phyloP scores from a whole-genome alignment of 2,888 invertebrate genomes.

The Acleris holmiana region DNA sequence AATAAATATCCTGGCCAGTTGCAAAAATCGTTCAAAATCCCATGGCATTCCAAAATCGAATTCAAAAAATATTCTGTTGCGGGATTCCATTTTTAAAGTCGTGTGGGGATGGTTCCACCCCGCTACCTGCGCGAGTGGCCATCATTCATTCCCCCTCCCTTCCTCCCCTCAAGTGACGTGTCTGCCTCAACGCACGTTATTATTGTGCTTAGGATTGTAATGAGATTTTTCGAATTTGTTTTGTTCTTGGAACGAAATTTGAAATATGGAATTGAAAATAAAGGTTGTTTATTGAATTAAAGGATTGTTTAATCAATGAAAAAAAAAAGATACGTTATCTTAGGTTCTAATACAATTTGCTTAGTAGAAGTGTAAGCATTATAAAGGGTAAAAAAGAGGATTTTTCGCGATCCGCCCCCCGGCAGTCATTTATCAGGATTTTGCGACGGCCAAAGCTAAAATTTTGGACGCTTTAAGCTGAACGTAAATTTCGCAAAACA shows the following conservation, averaged over 20 bases:
- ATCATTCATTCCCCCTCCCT: conserved; percentile 55
- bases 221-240: conserved; percentile 7
- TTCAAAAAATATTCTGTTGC: conserved; percentile 33
- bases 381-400: conserved; percentile 63
- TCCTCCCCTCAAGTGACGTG: conserved; percentile 65
- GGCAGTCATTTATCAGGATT: conserved; percentile 87
- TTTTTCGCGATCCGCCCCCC: conserved; percentile 62
- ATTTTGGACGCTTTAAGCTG: conserved; percentile 83
- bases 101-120: conserved; percentile 53
- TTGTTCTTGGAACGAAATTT: not conserved
- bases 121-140: conserved; percentile 70
- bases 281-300: too few relatives aligned
- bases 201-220: conserved; percentile 40
- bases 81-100: conserved; percentile 58
- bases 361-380: conserved; percentile 59
- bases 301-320: not conserved
- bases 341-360: conserved; percentile 47
- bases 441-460: conserved; percentile 86
- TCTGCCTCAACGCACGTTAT: conserved; percentile 56
- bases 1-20: not conserved
- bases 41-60: not conserved
- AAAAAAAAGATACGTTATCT: conserved; percentile 12
- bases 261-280: not conserved
- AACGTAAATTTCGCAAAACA: conserved; percentile 81
- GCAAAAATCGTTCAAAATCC: not conserved